Percentiles rank a stretch among this genome's conserved stretches.
Evolutionary conservation across 2,888 invertebrate species (phyloP).

Genomic region (Melinaea menophilus): DNA sequence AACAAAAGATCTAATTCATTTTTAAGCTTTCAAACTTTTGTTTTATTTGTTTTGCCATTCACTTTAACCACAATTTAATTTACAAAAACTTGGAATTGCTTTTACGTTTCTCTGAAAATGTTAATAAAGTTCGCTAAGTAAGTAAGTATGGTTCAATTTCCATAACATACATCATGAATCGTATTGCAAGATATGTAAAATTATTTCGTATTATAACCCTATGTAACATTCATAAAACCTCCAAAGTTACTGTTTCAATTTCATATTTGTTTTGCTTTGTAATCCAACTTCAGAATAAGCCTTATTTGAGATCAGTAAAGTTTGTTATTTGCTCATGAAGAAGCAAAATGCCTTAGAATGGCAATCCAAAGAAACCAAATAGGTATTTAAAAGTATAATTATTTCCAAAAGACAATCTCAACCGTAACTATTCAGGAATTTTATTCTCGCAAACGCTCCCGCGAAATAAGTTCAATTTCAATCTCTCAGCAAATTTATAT

Average conservation of each 20-base stretch:
- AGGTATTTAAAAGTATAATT: background rate
- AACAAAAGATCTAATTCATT: no score
- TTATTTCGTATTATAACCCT: slow-evolving; percentile 9
- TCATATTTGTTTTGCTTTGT: slow-evolving; percentile 16
- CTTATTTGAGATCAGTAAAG: slow-evolving; percentile 5
- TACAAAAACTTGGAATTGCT: slow-evolving; percentile 5
- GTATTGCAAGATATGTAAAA: background rate
- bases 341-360: no score
- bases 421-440: slow-evolving; percentile 41
- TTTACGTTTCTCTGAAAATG: slow-evolving; percentile 3
- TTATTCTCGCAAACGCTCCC: slow-evolving; percentile 34
- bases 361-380: background rate
- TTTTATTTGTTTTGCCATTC: no score
- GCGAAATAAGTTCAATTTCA: slow-evolving; percentile 28
- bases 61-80: no score
- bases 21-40: no score
- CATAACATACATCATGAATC: background rate
- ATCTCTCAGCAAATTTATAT: slow-evolving; percentile 33
- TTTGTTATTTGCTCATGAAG: background rate
- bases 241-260: slow-evolving; percentile 22
- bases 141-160: background rate
- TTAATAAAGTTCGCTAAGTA: background rate
- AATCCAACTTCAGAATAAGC: background rate
- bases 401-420: slow-evolving; percentile 32
- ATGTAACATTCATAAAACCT: slow-evolving; percentile 13